Evolutionary conservation across 1,140 invertebrate genomes (phyloP).

Genomic region (Fopius arisanus): DNA sequence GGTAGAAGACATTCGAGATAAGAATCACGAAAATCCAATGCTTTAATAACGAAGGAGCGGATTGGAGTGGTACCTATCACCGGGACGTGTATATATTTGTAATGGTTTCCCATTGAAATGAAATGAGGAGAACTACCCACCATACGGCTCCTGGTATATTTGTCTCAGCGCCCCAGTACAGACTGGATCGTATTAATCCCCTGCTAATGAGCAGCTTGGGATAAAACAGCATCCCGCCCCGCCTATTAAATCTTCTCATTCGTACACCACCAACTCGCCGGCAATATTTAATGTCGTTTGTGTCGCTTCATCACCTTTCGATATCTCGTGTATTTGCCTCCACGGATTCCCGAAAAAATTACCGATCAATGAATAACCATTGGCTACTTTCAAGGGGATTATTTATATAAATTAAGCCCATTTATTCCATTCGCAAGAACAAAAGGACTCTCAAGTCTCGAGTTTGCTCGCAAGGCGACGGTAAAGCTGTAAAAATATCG

Average conservation of each 20-base stretch:
- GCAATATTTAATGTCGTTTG: conserved; percentile 56
- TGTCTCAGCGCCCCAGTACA: conserved; percentile 44
- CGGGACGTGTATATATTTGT: background rate
- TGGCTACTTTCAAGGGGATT: too few species aligned
- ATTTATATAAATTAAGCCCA: too few species aligned
- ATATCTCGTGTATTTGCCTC: conserved; percentile 35
- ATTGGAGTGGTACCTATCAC: background rate
- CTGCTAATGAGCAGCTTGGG: conserved; percentile 54
- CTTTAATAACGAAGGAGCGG: conserved; percentile 26
- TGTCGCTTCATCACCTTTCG: conserved; percentile 53
- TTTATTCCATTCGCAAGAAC: too few species aligned
- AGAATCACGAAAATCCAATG: background rate
- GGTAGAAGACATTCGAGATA: background rate
- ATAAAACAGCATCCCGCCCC: conserved; percentile 31
- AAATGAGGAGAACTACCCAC: conserved; percentile 40
- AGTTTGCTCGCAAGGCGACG: too few species aligned
- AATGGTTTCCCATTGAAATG: conserved; percentile 34
- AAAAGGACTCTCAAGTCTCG: too few species aligned
- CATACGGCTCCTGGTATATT: conserved; percentile 49
- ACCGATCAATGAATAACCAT: too few species aligned
- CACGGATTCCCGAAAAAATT: background rate
- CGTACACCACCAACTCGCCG: conserved; percentile 36
- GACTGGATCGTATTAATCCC: conserved; percentile 61
- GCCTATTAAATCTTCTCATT: conserved; percentile 1
- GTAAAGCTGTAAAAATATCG: too few species aligned